Evolutionary conservation across 1,140 invertebrate genomes (phyloP).

Genomic region (Drosophila rhopaloa): DNA sequence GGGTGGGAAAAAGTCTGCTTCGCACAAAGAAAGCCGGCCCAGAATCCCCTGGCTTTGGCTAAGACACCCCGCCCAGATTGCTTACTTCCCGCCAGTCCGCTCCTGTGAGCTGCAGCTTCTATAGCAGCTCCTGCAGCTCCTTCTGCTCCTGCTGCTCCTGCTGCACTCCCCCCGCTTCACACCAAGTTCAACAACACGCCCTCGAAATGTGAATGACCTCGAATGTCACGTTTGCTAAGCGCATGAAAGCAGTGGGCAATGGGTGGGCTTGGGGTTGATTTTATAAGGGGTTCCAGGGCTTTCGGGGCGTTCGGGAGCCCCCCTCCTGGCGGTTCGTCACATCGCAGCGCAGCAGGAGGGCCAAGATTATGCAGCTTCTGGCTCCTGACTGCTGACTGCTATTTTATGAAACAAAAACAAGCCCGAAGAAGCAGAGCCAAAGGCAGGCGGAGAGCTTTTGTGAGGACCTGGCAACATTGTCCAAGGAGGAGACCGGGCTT

Average conservation of each 20-base stretch:
- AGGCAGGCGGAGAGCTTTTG: constrained; percentile 39
- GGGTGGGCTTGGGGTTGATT: constrained; percentile 7
- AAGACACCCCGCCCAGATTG: constrained; percentile 18
- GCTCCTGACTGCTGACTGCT: constrained; percentile 55
- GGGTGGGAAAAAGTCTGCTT: background rate
- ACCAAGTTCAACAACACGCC: constrained; percentile 84
- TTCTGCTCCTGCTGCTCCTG: constrained; percentile 4
- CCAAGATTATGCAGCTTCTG: constrained; percentile 73
- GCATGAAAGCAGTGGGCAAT: constrained; percentile 32
- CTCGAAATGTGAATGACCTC: constrained; percentile 83
- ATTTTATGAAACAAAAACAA: constrained; percentile 75
- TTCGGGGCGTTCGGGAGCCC: too few species aligned
- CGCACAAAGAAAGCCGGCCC: background rate
- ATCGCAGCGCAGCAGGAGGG: constrained; percentile 44
- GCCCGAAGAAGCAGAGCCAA: constrained; percentile 47
- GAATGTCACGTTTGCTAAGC: constrained; percentile 77
- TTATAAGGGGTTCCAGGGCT: background rate
- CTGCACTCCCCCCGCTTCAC: constrained; percentile 21
- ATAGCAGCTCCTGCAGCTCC: background rate
- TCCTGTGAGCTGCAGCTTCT: constrained; percentile 19
- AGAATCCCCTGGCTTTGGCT: constrained; percentile 23
- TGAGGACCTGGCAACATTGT: constrained; percentile 64
- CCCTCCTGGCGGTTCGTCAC: constrained; percentile 55
- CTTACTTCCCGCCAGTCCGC: constrained; percentile 29
- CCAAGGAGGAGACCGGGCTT: constrained; percentile 54